These are phyloP conservation scores for Escarpia spicata DNA, from an alignment of 2,888 invertebrate species.

Conservation along the genomic window DNA sequence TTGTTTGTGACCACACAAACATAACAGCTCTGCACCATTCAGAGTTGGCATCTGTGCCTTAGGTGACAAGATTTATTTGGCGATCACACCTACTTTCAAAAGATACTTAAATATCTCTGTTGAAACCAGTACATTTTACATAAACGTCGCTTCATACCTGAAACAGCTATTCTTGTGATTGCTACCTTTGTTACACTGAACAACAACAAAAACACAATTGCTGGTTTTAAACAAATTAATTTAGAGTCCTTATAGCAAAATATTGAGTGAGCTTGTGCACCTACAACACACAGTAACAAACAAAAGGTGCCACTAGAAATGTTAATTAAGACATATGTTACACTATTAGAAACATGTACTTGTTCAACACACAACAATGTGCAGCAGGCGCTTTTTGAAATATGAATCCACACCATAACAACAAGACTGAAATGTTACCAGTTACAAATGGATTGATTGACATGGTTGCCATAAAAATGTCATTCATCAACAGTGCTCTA, in stretches of 20 bases:
- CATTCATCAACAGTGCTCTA: no score
- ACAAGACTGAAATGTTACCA: neutral
- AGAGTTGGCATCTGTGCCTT: no score
- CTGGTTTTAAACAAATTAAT: neutral
- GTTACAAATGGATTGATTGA: neutral
- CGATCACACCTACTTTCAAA: neutral
- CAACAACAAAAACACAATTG: neutral
- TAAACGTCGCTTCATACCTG: neutral
- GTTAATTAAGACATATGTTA: neutral
- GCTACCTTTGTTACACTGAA: neutral
- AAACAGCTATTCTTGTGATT: neutral
- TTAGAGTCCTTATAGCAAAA: neutral
- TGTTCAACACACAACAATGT: neutral
- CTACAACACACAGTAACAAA: neutral
- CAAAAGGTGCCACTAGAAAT: neutral
- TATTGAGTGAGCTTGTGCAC: no score
- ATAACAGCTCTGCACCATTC: no score
- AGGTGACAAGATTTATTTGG: no score
- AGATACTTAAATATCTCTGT: neutral
- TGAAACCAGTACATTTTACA: slow-evolving; percentile 6
- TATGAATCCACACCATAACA: neutral
- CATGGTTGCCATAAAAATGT: neutral
- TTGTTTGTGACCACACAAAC: no score
- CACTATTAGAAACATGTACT: neutral
- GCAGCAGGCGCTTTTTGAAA: neutral